Conservation (phyloP, 2,113 vertebrate genomes). For the Macrotus californicus region DNA sequence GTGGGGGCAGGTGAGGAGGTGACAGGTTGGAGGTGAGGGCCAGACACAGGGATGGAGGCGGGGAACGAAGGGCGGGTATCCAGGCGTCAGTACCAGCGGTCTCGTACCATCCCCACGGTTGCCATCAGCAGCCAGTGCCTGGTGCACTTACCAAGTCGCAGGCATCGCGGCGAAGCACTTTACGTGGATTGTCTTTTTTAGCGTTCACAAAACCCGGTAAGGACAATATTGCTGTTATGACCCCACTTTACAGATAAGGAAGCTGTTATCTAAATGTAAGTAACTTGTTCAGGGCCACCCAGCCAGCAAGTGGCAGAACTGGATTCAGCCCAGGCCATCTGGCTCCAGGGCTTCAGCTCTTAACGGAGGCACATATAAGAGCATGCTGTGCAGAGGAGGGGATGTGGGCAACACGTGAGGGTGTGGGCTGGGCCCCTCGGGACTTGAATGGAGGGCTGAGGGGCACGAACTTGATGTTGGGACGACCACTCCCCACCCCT, state of each 20-base stretch:
- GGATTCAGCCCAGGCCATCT: background rate
- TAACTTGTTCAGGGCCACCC: background rate
- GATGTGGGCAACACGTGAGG: background rate
- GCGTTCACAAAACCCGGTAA: background rate
- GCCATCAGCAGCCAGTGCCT: background rate
- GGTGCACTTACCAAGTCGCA: background rate
- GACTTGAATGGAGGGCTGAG: background rate
- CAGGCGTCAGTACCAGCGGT: fast-evolving
- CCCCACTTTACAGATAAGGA: background rate
- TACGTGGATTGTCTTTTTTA: background rate
- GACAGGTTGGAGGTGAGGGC: background rate
- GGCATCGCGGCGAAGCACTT: background rate
- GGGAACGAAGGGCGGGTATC: background rate
- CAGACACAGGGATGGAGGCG: background rate
- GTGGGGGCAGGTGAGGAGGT: background rate
- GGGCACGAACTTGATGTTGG: background rate
- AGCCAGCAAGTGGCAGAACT: background rate
- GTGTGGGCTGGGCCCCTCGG: background rate
- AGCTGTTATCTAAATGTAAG: background rate
- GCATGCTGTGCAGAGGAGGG: background rate
- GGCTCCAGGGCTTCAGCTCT: background rate
- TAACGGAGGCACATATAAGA: fast-evolving
- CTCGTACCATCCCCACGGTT: background rate
- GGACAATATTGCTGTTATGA: background rate
- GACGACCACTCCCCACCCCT: too few relatives aligned